A percentile compares a stretch with the other conserved stretches of the same genome.
Conservation (phyloP, 2,888 invertebrate species). For the Protophormia terraenovae region DNA sequence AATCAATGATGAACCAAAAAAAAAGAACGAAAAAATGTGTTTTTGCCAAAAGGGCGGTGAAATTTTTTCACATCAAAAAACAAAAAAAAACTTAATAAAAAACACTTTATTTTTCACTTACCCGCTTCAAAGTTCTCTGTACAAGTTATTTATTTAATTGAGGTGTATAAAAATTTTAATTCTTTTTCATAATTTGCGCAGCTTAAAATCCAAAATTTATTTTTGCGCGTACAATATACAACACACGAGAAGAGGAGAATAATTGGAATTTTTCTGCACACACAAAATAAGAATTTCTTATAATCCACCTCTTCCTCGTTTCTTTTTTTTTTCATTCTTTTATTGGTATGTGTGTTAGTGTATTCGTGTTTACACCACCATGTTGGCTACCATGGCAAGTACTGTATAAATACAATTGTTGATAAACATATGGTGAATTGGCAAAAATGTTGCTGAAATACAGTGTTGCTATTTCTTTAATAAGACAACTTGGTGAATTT, state of each 20-base stretch:
- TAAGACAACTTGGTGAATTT: neutral
- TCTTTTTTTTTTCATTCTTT: neutral
- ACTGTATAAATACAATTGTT: constrained; percentile 7
- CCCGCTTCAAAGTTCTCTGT: constrained; percentile 27
- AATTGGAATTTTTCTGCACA: constrained; percentile 63
- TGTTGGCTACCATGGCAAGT: neutral
- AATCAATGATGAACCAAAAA: constrained; percentile 15
- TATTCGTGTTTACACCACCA: neutral
- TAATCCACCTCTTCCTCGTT: constrained; percentile 21
- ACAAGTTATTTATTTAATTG: constrained; percentile 45
- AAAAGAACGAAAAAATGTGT: constrained; percentile 30
- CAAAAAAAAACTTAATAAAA: neutral
- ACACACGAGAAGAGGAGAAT: constrained; percentile 59
- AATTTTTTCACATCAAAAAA: constrained; percentile 41
- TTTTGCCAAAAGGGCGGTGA: constrained; percentile 68
- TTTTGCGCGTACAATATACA: constrained; percentile 65
- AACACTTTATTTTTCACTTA: constrained; percentile 47
- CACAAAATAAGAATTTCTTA: constrained; percentile 55
- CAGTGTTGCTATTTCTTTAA: constrained; percentile 33
- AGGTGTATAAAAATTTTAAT: constrained; percentile 38
- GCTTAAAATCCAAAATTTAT: constrained; percentile 70
- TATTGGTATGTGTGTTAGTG: neutral
- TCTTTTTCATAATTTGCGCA: constrained; percentile 59
- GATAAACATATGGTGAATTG: constrained; percentile 6
- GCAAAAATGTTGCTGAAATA: neutral